phyloP scores from a whole-genome alignment of 1,140 invertebrate genomes.

The Zaprionus camerounensis region DNA sequence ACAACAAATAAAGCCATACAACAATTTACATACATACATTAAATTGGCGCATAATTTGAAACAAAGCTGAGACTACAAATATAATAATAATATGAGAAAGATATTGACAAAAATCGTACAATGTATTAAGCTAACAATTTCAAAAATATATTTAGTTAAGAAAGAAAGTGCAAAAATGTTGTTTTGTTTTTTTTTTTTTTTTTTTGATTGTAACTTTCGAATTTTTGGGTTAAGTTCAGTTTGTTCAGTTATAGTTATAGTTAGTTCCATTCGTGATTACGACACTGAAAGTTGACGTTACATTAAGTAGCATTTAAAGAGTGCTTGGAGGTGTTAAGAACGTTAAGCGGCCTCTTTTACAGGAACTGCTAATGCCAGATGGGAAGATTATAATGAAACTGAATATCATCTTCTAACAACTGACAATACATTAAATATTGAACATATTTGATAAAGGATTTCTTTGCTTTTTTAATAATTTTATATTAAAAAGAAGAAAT shows the following conservation, averaged over 20 bases:
- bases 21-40: conserved; percentile 79
- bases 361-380: conserved; percentile 17
- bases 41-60: conserved; percentile 68
- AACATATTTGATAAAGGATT: neutral
- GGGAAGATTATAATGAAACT: neutral
- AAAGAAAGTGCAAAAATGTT: conserved; percentile 82
- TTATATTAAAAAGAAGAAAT: too few species aligned
- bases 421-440: neutral
- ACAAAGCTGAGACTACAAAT: conserved; percentile 76
- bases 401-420: neutral
- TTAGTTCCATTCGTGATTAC: conserved; percentile 11
- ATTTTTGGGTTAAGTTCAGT: neutral
- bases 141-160: conserved; percentile 46
- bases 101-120: conserved; percentile 46
- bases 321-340: conserved; percentile 22
- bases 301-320: conserved; percentile 23
- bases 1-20: conserved; percentile 67
- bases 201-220: conserved; percentile 15
- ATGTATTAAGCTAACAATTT: conserved; percentile 46
- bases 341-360: conserved; percentile 2
- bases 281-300: conserved; percentile 8
- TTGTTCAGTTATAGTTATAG: conserved; percentile 1
- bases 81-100: conserved; percentile 46
- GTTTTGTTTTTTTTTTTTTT: conserved; percentile 10
- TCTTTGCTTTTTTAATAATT: neutral